A percentile compares a stretch with the other conserved stretches of the same genome.
phyloP scores from a whole-genome alignment of 2,113 vertebrate genomes.

The Rhinoderma darwinii region DNA sequence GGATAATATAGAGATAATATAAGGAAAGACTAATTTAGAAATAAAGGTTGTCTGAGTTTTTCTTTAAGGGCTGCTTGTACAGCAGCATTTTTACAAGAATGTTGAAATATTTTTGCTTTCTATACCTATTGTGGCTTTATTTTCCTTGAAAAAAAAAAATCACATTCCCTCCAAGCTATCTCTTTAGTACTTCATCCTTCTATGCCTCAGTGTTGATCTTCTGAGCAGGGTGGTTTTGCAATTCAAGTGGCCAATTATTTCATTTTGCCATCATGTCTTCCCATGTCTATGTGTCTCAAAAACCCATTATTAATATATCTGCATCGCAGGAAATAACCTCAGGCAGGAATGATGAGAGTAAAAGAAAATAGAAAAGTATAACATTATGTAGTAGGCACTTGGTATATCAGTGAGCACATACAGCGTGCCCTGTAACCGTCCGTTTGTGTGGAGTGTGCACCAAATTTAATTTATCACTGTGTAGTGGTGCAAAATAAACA shows the following conservation, averaged over 20 bases:
- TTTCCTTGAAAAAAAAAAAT: slow-evolving; percentile 17
- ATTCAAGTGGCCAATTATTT: slow-evolving; percentile 58
- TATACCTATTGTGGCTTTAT: neutral
- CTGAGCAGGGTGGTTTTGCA: slow-evolving; percentile 34
- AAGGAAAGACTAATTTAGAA: neutral
- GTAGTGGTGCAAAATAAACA: slow-evolving; percentile 45
- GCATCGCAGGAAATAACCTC: slow-evolving; percentile 56
- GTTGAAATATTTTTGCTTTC: neutral
- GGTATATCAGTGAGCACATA: slow-evolving; percentile 22
- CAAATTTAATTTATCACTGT: slow-evolving; percentile 39
- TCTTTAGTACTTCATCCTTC: slow-evolving; percentile 26
- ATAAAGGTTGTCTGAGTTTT: neutral
- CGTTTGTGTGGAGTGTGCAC: slow-evolving; percentile 17
- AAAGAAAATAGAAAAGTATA: slow-evolving; percentile 16
- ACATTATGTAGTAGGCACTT: slow-evolving; percentile 15
- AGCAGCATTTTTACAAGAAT: slow-evolving; percentile 5
- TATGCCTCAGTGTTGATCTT: slow-evolving; percentile 16
- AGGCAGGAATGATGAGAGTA: slow-evolving; percentile 26
- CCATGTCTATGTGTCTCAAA: slow-evolving; percentile 54
- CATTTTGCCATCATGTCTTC: slow-evolving; percentile 42
- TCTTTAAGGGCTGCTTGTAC: slow-evolving; percentile 7
- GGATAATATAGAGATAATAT: neutral
- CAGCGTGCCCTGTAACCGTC: slow-evolving; percentile 3
- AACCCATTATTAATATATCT: slow-evolving; percentile 59
- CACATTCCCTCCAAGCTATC: slow-evolving; percentile 33